Conservation (phyloP, 2,113 vertebrate species). For the Eira barbara region DNA sequence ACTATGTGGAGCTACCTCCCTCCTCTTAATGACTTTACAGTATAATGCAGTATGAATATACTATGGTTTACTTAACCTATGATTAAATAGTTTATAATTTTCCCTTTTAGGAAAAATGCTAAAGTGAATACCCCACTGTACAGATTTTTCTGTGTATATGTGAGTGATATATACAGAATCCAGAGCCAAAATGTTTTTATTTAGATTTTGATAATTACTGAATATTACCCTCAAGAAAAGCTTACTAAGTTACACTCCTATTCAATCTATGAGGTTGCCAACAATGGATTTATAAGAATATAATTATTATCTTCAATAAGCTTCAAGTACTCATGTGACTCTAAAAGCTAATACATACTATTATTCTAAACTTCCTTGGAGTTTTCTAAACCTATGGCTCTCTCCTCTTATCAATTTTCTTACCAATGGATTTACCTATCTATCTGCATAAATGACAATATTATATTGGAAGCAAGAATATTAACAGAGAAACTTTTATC, state of each 20-base stretch:
- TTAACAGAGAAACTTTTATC: background rate
- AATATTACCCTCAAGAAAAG: background rate
- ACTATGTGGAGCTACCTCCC: background rate
- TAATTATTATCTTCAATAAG: background rate
- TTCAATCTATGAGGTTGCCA: background rate
- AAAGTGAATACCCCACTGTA: background rate
- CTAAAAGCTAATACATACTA: background rate
- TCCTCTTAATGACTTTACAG: background rate
- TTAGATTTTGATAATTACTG: slow-evolving; percentile 9
- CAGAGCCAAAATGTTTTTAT: background rate
- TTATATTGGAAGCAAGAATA: background rate
- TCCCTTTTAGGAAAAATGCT: background rate
- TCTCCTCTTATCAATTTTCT: background rate
- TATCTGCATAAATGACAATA: background rate
- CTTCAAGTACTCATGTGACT: background rate
- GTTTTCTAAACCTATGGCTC: background rate
- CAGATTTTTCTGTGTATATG: background rate
- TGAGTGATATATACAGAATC: background rate
- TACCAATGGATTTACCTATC: background rate
- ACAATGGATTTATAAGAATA: background rate
- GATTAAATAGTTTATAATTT: background rate
- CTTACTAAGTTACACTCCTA: background rate
- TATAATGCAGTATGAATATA: background rate
- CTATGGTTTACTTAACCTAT: background rate
- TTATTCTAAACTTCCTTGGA: background rate